Percentiles rank a stretch among this genome's conserved stretches.
phyloP scores from a whole-genome alignment of 2,888 invertebrate species.

The Dichetophora obliterata region DNA sequence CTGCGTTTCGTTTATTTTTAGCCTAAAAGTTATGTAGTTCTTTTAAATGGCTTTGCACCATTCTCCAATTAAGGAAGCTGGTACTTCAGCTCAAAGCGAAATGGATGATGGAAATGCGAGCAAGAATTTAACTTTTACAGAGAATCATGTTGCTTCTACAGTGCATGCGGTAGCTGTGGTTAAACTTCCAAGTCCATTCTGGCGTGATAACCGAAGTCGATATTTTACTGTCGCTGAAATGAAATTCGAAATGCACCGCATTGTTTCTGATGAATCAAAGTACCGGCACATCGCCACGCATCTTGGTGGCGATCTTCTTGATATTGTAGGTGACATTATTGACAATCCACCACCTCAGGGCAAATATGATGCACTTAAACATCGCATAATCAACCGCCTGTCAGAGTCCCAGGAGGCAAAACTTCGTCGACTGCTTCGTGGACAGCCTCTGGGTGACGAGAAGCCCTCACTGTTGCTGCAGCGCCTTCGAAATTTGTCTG shows the following conservation, averaged over 20 bases:
- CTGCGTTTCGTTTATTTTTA: no score
- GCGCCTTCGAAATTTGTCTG: slow-evolving; percentile 29
- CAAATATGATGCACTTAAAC: slow-evolving; percentile 37
- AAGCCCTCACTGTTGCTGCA: slow-evolving; percentile 38
- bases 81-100: no score
- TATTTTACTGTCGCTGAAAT: slow-evolving; percentile 26
- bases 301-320: slow-evolving; percentile 15
- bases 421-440: slow-evolving; percentile 32
- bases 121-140: no score
- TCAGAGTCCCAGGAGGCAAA: slow-evolving; percentile 36
- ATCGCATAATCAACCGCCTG: slow-evolving; percentile 23
- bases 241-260: slow-evolving; percentile 5
- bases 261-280: neutral
- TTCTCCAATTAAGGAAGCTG: slow-evolving; percentile 9
- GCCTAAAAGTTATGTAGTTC: no score
- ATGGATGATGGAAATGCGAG: no score
- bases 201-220: slow-evolving; percentile 7
- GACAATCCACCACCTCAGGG: slow-evolving; percentile 28
- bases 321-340: slow-evolving; percentile 31
- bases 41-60: neutral
- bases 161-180: slow-evolving; percentile 5
- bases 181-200: slow-evolving; percentile 25
- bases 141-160: neutral
- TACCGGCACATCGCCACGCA: slow-evolving; percentile 14
- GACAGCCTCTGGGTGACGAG: slow-evolving; percentile 31